phyloP scores from a whole-genome alignment of 2,113 vertebrate species.

The Datnioides undecimradiatus region DNA sequence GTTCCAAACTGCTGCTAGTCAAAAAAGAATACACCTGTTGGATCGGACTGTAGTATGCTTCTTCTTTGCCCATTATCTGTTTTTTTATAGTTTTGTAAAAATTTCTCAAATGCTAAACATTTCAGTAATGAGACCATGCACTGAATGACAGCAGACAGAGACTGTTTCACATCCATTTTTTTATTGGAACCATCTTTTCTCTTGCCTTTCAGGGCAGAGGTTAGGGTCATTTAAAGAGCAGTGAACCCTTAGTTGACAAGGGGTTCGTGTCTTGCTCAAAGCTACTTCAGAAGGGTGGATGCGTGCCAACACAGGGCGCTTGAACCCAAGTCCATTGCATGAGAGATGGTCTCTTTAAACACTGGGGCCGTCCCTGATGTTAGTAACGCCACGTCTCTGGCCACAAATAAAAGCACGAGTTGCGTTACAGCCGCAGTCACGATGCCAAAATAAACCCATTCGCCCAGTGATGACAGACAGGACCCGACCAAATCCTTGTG shows the following conservation, averaged over 20 bases:
- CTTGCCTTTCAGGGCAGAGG: conserved; percentile 34
- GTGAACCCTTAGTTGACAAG: conserved; percentile 15
- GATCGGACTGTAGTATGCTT: conserved; percentile 3
- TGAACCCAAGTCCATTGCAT: conserved; percentile 11
- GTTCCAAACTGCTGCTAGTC: neutral
- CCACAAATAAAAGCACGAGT: conserved; percentile 67
- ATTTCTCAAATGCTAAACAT: conserved; percentile 47
- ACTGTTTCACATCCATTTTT: conserved; percentile 16
- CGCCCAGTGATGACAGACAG: conserved; percentile 45
- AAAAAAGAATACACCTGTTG: neutral
- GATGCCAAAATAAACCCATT: conserved; percentile 62
- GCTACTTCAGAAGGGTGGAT: conserved; percentile 33
- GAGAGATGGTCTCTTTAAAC: conserved; percentile 30
- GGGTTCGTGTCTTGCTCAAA: conserved; percentile 44
- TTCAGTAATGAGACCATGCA: conserved; percentile 25
- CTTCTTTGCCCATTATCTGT: conserved; percentile 14
- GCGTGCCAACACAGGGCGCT: conserved; percentile 18
- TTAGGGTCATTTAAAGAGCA: conserved; percentile 26
- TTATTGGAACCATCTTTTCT: neutral
- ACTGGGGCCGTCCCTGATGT: conserved; percentile 23
- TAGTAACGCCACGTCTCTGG: conserved; percentile 42
- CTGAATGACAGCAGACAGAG: conserved; percentile 42
- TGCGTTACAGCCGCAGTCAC: conserved; percentile 21
- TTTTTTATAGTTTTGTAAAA: conserved; percentile 16
- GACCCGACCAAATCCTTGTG: conserved; percentile 52